These are phyloP conservation scores for Rhamphomyia laevipes DNA, from an alignment of 2,888 invertebrate genomes.

Conservation along the genomic window DNA sequence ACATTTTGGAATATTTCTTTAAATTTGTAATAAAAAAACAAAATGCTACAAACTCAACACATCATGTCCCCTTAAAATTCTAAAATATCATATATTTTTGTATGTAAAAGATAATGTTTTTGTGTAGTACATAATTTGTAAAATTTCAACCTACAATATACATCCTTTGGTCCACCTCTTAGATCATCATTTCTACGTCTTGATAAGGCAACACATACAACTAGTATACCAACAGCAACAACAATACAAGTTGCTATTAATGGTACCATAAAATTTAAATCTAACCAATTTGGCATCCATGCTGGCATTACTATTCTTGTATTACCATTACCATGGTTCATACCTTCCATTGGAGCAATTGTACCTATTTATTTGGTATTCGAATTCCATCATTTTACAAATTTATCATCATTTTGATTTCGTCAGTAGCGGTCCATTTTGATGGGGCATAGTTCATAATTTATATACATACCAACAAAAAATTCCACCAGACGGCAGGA, in stretches of 20 bases:
- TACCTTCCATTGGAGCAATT: constrained; percentile 50
- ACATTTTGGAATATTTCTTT: too few relatives aligned
- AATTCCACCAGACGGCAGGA: too few relatives aligned
- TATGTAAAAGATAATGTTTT: too few relatives aligned
- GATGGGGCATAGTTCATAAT: too few relatives aligned
- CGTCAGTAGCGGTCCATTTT: too few relatives aligned
- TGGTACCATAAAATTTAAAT: constrained; percentile 82
- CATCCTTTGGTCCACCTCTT: constrained; percentile 68
- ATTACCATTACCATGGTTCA: constrained; percentile 34
- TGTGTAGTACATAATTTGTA: too few relatives aligned
- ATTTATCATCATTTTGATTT: constrained; percentile 1
- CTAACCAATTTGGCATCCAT: constrained; percentile 79
- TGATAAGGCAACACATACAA: constrained; percentile 79
- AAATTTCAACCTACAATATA: constrained; percentile 59
- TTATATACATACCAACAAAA: too few relatives aligned
- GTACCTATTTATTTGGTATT: constrained; percentile 46
- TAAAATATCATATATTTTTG: too few relatives aligned
- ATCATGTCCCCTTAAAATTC: too few relatives aligned
- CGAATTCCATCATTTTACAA: constrained; percentile 2
- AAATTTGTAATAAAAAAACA: too few relatives aligned
- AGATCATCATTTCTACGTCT: constrained; percentile 67
- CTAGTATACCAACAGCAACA: constrained; percentile 78
- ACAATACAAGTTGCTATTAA: constrained; percentile 83
- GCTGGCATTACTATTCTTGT: constrained; percentile 45
- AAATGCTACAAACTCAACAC: too few relatives aligned